These are phyloP conservation scores for Propithecus coquereli DNA, from an alignment of 2,113 vertebrate species.

Conservation along the genomic window DNA sequence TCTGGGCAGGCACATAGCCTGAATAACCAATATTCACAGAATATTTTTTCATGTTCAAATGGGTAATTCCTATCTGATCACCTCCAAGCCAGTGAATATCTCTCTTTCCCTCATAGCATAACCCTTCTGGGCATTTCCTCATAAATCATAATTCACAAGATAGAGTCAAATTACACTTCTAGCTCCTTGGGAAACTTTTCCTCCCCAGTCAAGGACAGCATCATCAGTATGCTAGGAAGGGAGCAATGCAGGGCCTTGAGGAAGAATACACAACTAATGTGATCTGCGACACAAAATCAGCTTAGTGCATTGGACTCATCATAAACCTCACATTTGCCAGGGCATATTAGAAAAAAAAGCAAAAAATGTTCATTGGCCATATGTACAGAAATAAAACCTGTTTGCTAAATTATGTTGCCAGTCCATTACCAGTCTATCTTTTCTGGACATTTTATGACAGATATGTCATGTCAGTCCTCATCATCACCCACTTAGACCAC, in stretches of 20 bases:
- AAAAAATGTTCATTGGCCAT: not conserved
- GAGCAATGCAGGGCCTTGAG: not conserved
- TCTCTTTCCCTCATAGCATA: not conserved
- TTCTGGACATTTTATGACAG: not conserved
- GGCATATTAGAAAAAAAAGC: not conserved
- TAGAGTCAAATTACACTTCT: not conserved
- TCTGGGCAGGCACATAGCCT: not conserved
- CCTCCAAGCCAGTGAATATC: not conserved
- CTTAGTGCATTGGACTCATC: not conserved
- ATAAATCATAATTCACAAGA: not conserved
- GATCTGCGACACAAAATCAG: not conserved
- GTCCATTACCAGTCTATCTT: not conserved
- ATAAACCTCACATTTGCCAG: not conserved
- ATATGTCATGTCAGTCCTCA: not conserved
- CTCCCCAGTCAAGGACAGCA: not conserved
- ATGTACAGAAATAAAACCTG: slow-evolving; percentile 31
- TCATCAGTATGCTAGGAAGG: not conserved
- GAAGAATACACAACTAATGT: not conserved
- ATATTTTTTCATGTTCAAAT: not conserved
- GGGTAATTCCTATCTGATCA: not conserved
- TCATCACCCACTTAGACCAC: not conserved
- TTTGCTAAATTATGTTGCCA: not conserved
- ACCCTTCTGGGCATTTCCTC: not conserved
- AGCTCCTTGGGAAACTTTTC: not conserved
- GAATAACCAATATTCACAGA: not conserved